Conservation (phyloP, 2,113 vertebrate genomes). For the Cygnus atratus region DNA sequence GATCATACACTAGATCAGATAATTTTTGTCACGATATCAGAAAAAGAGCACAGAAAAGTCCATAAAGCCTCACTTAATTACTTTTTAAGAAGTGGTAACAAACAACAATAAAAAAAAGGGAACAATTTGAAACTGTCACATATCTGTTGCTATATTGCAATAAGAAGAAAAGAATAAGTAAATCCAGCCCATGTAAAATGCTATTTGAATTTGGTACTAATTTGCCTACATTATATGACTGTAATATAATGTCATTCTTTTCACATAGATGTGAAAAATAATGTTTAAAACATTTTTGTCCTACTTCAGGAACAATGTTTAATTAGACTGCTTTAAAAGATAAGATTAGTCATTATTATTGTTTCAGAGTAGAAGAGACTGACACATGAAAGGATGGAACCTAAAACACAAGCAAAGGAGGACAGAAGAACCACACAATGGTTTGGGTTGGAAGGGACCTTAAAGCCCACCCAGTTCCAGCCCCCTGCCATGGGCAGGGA, state of each 20-base stretch:
- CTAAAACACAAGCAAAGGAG: neutral
- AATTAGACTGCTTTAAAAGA: neutral
- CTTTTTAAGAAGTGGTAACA: neutral
- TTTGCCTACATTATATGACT: neutral
- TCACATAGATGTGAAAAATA: neutral
- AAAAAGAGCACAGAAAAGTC: neutral
- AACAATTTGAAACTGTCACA: neutral
- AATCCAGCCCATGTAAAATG: neutral
- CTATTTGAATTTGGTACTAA: neutral
- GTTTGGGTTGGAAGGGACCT: too few relatives aligned
- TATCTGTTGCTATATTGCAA: neutral
- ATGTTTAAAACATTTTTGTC: neutral
- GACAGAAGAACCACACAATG: neutral
- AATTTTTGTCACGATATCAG: neutral
- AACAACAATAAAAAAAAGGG: neutral
- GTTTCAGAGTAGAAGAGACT: neutral
- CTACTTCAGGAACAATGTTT: neutral
- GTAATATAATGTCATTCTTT: neutral
- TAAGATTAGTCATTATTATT: neutral
- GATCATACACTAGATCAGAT: neutral
- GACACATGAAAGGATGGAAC: neutral
- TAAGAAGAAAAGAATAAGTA: neutral
- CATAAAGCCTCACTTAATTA: neutral
- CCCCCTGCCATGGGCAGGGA: too few relatives aligned
- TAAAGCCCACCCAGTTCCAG: too few relatives aligned